Evolutionary conservation across 2,888 invertebrate genomes (phyloP), one percentile per base, ranked within the genome.

Genomic region (Acleris cristana): DNA sequence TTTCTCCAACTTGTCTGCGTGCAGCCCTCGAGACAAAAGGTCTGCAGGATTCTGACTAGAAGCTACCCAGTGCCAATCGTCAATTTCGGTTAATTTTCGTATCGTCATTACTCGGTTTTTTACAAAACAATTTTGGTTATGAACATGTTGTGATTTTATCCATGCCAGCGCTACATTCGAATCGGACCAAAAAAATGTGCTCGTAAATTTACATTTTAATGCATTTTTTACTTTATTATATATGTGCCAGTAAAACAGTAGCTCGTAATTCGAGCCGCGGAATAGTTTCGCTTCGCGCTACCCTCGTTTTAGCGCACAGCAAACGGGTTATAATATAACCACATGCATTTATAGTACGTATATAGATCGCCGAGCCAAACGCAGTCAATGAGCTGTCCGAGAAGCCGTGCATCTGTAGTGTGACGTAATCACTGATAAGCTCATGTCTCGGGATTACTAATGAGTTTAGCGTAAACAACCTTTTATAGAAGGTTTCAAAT

Each of bases 321-420:
- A 70, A 51, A n/a, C 56, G 54, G 21, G 21, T 21, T 21, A 21
- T 21, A 21, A 21, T 21, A 21, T 21, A 21, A 21, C 21, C 21
- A 21, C 12, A 68, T 12, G 12, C 16, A 44, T 44, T 10, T 44
- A 44, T 12, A 34, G 52, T 14, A 5, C 69, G 55, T n/a, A 65
- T 18, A 58, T 71, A 69, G 10, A 69, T 48, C 34, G 21, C 56
- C 18, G 69, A 52, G 3, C 70, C 69, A n/a, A 65, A 66, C 0
- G 69, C 69, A 3, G 8, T 44, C 53, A 64, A 1, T 12, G 66
- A 61, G 23, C 56, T 57, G 40, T 70, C 70, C 14, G 45, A 45
- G 26, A 66, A 71, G 5, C 60, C 59, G 14, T 70, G 70, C 23
- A 64, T 3, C 49, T 70, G 56, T 12, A 66, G 2, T 2, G 21